Conservation (phyloP, 2,888 invertebrate genomes). For the Heteromyza rotundicornis region DNA sequence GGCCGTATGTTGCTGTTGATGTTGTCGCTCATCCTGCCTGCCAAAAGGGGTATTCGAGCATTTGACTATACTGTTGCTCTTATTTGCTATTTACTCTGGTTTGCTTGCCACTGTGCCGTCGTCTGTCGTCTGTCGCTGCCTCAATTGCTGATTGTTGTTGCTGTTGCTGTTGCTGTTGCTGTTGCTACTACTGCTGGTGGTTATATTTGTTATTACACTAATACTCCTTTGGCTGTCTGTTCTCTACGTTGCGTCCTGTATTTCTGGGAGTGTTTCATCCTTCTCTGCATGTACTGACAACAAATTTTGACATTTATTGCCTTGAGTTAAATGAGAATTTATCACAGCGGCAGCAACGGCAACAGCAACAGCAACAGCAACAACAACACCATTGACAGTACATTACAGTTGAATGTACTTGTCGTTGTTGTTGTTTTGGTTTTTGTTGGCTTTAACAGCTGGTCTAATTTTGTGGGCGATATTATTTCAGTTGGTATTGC, state of each 20-base stretch:
- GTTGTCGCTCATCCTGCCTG: too few species aligned
- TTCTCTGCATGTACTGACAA: constrained; percentile 12
- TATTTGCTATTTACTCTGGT: too few species aligned
- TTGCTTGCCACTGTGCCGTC: too few species aligned
- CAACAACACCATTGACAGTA: neutral
- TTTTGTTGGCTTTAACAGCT: constrained; percentile 3
- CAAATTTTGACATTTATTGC: constrained; percentile 29
- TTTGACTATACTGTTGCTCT: too few species aligned
- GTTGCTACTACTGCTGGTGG: neutral
- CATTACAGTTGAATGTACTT: neutral
- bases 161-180: neutral
- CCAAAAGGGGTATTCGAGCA: too few species aligned
- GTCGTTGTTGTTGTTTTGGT: neutral
- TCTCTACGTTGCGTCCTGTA: too few species aligned
- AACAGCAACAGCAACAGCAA: constrained; percentile 16
- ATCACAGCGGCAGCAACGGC: constrained; percentile 16
- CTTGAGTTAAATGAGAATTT: constrained; percentile 27
- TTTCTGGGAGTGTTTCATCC: too few species aligned
- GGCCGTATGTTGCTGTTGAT: too few species aligned
- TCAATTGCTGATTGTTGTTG: neutral
- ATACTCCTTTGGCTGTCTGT: neutral
- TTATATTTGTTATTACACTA: neutral
- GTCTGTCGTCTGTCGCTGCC: too few species aligned
- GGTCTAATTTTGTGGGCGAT: constrained; percentile 11
- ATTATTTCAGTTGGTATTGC: neutral